phyloP scores from a whole-genome alignment of 2,797 vertebrate genomes.

The Lacerta bilineata region DNA sequence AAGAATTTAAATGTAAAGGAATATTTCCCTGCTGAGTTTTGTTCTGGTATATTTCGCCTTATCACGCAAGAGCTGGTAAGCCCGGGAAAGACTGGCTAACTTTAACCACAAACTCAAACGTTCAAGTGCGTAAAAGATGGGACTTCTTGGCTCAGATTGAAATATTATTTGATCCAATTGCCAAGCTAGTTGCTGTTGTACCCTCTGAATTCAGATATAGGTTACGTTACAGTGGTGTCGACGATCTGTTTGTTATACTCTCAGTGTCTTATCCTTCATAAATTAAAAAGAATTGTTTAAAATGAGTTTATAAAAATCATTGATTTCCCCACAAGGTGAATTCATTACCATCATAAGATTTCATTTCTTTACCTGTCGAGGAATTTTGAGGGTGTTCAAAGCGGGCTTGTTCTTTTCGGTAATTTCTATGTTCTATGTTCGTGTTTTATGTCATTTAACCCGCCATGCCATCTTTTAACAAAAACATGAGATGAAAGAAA shows the following conservation, averaged over 20 bases:
- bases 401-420: background rate
- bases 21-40: background rate
- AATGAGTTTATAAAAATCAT: background rate
- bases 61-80: too few species aligned
- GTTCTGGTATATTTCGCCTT: background rate
- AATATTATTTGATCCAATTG: background rate
- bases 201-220: background rate
- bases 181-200: background rate
- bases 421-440: background rate
- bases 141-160: background rate
- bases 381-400: background rate
- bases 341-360: background rate
- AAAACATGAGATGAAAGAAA: background rate
- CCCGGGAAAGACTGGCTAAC: background rate
- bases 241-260: background rate
- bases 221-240: background rate
- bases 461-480: too few species aligned
- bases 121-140: too few species aligned
- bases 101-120: background rate
- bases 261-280: background rate
- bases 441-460: background rate
- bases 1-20: background rate
- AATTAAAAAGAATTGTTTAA: background rate
- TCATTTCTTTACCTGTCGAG: background rate
- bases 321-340: background rate